Evolutionary conservation across 1,140 invertebrate genomes (phyloP), one percentile per base, ranked within the genome.

Genomic region (Drosophila quadrilineata): DNA sequence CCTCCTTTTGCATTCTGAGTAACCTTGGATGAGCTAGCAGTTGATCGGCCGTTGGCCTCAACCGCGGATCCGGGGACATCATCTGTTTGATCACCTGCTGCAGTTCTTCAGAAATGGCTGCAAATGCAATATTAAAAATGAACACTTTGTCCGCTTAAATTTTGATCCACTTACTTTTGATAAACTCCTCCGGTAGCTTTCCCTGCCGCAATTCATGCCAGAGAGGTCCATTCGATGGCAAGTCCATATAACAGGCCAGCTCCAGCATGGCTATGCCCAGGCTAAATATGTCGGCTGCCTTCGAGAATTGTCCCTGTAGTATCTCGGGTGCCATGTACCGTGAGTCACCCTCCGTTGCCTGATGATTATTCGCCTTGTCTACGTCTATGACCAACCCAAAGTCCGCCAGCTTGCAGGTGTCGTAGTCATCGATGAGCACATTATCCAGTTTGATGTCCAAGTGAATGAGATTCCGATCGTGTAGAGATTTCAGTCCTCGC

Each of bases 381-480:
- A 94, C 73, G 82, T 95, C 93, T 12, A 94, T 82, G n/a, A 95
- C 91, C 8, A 95, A 88, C 8, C 94, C 94, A 90, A 95, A 95
- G 89, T 95, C 95, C 22, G 93, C 94, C 17, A 95, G 88, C 85
- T 95, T 95, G 75, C 93, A 95, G 59, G 58, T 90, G 58, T 90
- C 93, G 64, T 90, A 93, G 89, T 91, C 91, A 29, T 92, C 91
- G 10, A 92, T 90, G 64, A 95, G 92, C 40, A 95, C 95, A 89
- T 95, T 95, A 17, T 94, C 94, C 49, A 94, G 92, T 90, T 95
- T 95, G 17, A 95, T 94, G 84, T 95, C 95, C 87, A 95, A 91
- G 86, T 95, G 95, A 29, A 95, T 91, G 26, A 95, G 89, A 87
- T 94, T 91, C 35, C 92, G 90, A 52, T 92, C 91, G 88, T 95